Base-by-base conservation (phyloP, 2,113 vertebrate genomes). In the Barnardius zonarius region DNA sequence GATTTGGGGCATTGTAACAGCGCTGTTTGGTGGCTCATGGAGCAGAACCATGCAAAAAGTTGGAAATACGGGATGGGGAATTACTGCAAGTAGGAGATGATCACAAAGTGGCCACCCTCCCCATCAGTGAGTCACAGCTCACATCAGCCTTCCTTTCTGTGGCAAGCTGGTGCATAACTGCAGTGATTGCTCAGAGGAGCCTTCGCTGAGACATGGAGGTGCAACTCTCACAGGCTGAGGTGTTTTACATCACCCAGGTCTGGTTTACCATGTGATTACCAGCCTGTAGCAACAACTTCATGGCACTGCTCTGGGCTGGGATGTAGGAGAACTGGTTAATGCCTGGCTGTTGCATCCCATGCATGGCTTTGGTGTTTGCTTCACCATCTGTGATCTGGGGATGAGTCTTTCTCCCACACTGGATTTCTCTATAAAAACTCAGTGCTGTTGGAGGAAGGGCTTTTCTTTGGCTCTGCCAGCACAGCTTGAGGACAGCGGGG, bases 261-360 rank as follows among this genome's bases (percentile, higher is more conserved):
- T 67, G n/a, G 30, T 73, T 77, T 59, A 28, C 68, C 7, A 1
- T 31, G 13, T 0, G 0, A 17, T 72, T 48, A 14, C 0, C 4
- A 90, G 14, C 24, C 63, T 41, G 19, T 46, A 83, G 43, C n/a
- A 52, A 13, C n/a, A 30, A 6, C 54, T 70, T 17, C 2, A 8
- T 33, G 77, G 70, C 0, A 0, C 0, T 0, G 83, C 68, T 28
- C 91, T 0, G 2, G 83, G 55, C 76, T 81, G 55, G 74, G 87
- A 28, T 3, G 22, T 75, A 35, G 75, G 82, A 90, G 72, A 86
- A 30, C 51, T 78, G 55, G 28, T 63, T 62, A 7, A 76, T 77
- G 86, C 88, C 82, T 83, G 63, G 63, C n/a, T 95, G 59, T 30
- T 76, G 44, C 51, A 75, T 66, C 64, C 67, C n/a, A 10, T 91